Evolutionary conservation across 1,140 invertebrate genomes (phyloP).

Genomic region (honey bee (Apis mellifera)): DNA sequence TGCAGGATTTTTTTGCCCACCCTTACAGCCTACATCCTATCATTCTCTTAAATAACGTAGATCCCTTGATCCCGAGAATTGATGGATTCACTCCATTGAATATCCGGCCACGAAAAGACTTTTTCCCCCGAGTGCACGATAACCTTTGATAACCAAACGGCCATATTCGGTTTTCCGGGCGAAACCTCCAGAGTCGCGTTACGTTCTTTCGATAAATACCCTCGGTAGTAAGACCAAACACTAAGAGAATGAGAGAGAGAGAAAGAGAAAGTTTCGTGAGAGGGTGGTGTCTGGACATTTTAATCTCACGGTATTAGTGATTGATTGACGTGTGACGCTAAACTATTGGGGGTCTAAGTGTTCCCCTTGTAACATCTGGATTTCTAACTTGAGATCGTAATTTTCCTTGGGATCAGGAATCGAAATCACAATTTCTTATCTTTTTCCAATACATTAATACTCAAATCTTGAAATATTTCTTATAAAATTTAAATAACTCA

Average conservation of each 20-base stretch:
- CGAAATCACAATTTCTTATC: background rate
- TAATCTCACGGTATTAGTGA: slow-evolving; percentile 72
- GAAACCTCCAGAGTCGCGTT: background rate
- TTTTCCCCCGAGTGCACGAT: slow-evolving; percentile 60
- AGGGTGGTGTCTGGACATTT: slow-evolving; percentile 46
- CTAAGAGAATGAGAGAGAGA: background rate
- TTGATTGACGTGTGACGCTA: slow-evolving; percentile 72
- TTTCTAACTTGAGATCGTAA: background rate
- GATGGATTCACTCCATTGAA: slow-evolving; percentile 73
- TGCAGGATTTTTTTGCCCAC: slow-evolving; percentile 27
- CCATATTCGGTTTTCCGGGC: background rate
- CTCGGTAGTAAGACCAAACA: background rate
- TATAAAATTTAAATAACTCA: too few relatives aligned
- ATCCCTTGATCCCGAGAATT: slow-evolving; percentile 67
- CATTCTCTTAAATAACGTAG: slow-evolving; percentile 50
- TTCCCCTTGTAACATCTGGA: slow-evolving; percentile 45
- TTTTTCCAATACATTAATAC: too few relatives aligned
- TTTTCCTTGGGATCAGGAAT: slow-evolving; percentile 41
- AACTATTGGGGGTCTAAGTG: slow-evolving; percentile 25
- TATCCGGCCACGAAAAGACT: slow-evolving; percentile 69
- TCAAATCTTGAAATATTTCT: too few relatives aligned
- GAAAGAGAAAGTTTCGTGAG: background rate
- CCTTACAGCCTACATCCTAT: slow-evolving; percentile 38
- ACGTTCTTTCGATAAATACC: background rate
- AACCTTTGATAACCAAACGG: slow-evolving; percentile 41